Conservation (phyloP, 1,140 invertebrate genomes). For the Galendromus occidentalis region DNA sequence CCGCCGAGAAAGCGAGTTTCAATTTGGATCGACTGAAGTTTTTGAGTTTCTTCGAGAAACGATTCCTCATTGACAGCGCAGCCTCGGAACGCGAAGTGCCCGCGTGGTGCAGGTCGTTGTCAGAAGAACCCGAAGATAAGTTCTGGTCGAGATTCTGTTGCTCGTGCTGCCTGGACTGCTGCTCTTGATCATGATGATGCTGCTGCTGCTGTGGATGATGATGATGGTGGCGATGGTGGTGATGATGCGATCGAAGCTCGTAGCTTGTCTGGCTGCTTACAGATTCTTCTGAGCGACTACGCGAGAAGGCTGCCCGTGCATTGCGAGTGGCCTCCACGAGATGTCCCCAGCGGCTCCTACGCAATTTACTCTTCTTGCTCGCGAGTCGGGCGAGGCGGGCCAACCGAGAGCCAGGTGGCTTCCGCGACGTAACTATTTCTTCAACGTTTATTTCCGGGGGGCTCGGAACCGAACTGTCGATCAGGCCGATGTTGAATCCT, state of each 20-base stretch:
- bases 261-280: conserved; percentile 18
- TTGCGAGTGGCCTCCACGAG: conserved; percentile 21
- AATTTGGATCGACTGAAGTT: conserved; percentile 9
- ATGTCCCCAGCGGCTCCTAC: conserved; percentile 18
- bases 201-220: conserved; percentile 12
- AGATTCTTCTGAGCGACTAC: conserved; percentile 19
- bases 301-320: conserved; percentile 17
- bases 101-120: conserved; percentile 5
- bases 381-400: conserved; percentile 19
- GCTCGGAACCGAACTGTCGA: conserved; percentile 17
- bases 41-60: conserved; percentile 6
- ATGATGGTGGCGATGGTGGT: conserved; percentile 14
- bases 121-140: conserved; percentile 17
- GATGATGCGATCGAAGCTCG: conserved; percentile 14
- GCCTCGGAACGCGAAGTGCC: neutral
- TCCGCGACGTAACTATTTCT: conserved; percentile 17
- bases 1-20: conserved; percentile 1
- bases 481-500: conserved; percentile 48
- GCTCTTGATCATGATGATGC: neutral
- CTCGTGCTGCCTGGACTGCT: neutral
- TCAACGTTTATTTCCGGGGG: conserved; percentile 16
- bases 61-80: conserved; percentile 8
- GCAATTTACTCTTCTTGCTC: conserved; percentile 17
- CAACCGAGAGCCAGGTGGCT: conserved; percentile 16
- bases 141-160: conserved; percentile 4